Conservation (phyloP, 1,140 invertebrate species). For the Drosophila pseudoananassae region DNA sequence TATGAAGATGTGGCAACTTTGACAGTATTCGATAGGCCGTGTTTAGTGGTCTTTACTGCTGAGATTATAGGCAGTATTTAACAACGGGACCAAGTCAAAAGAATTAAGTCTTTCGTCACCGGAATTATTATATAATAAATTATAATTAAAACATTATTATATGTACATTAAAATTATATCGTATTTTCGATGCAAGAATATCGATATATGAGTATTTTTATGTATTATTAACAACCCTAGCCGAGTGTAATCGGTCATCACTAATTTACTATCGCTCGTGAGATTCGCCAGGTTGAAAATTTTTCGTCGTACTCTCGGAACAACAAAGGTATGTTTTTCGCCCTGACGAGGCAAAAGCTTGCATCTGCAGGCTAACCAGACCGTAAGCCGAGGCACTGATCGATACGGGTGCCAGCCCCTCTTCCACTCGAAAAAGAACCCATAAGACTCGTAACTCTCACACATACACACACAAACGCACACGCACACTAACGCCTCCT, state of each 20-base stretch:
- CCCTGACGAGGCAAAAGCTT: slow-evolving; percentile 24
- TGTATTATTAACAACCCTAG: no score
- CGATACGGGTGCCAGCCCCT: slow-evolving; percentile 53
- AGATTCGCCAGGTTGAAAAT: slow-evolving; percentile 69
- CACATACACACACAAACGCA: slow-evolving; percentile 35
- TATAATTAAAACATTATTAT: no score
- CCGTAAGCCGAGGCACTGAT: slow-evolving; percentile 58
- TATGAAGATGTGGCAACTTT: slow-evolving; percentile 43
- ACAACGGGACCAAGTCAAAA: no score
- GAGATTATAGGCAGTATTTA: no score
- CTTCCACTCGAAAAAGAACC: slow-evolving; percentile 17
- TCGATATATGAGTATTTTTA: no score
- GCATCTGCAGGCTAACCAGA: slow-evolving; percentile 48
- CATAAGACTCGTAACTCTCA: slow-evolving; percentile 52
- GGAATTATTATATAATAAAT: no score
- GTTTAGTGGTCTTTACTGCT: slow-evolving; percentile 13
- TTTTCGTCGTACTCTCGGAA: slow-evolving; percentile 72
- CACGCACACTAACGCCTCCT: slow-evolving; percentile 47
- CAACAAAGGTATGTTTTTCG: slow-evolving; percentile 78
- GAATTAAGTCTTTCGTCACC: no score
- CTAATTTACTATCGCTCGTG: slow-evolving; percentile 59
- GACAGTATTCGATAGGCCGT: slow-evolving; percentile 15
- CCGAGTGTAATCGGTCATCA: slow-evolving; percentile 9
- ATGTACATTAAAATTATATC: no score
- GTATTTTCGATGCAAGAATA: no score